Evolutionary conservation across 2,113 vertebrate genomes (phyloP), one percentile per base, ranked within the genome.

Genomic region (Numenius arquata): DNA sequence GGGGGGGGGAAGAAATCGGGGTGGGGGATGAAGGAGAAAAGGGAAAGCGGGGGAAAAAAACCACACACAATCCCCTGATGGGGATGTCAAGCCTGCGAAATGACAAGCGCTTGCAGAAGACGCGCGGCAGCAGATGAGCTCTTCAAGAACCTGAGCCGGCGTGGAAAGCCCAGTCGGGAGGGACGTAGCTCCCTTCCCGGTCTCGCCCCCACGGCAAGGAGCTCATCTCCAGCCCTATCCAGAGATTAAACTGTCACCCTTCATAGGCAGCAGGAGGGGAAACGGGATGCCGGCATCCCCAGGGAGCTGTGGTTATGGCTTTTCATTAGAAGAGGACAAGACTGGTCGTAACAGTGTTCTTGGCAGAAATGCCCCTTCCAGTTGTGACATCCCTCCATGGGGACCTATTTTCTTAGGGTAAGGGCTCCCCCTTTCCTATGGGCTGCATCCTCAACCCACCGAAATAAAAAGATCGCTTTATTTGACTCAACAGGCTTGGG

Each of bases 121-220:
- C 38, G 15, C 25, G 2, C 1, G 5, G 75, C 21, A 50, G 68
- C 66, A 7, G 59, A 6, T 0, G 15, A 48, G 55, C 2, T 4
- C 66, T 52, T 55, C 2, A 8, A n/a, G 73, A 81, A 70, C 66
- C 3, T 0, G 45, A 0, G 1, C 32, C 5, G 48, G 75, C 11
- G 2, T 0, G 14, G 52, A 38, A 79, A 81, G 61, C 48, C 53
- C 58, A 17, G 27, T 36, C 0, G 19, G 73, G 87, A 71, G 47
- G 9, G 38, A 1, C 1, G 50, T 14, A 13, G 6, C 9, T 13
- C 13, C 45, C 47, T 34, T 11, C 17, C 32, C n/a, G 62, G 47
- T 43, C 32, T 18, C 6, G 9, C 18, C 17, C 45, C 40, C 47
- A 4, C 0, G 2, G 82, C n/a, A 12, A 43, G 29, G 73, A 84